These are phyloP conservation scores for Nicator chloris DNA, from an alignment of 2,113 vertebrate genomes.

Conservation along the genomic window DNA sequence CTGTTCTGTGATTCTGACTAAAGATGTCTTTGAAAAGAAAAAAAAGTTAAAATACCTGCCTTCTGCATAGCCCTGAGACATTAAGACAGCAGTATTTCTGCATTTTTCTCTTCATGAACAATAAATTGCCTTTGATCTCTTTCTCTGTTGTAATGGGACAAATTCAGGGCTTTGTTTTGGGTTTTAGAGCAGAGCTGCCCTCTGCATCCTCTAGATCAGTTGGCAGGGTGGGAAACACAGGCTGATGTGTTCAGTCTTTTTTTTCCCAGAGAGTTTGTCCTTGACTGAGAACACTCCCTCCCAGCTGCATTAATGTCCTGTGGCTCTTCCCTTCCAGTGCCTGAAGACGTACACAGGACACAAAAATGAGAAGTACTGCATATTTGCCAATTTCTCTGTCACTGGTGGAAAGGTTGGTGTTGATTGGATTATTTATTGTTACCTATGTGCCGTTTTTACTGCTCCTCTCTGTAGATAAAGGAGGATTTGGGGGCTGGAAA, in stretches of 20 bases:
- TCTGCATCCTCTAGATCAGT: neutral
- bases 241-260: neutral
- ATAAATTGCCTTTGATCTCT: neutral
- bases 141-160: neutral
- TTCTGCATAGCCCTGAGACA: neutral
- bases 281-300: neutral
- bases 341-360: constrained; percentile 98
- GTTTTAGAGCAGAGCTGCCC: neutral
- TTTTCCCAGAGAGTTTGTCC: neutral
- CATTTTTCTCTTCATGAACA: neutral
- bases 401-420: constrained; percentile 89
- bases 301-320: neutral
- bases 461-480: neutral
- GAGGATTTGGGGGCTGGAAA: neutral
- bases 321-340: constrained; percentile 77
- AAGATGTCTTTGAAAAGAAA: neutral
- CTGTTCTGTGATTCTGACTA: neutral
- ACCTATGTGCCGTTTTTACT: neutral
- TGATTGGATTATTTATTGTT: neutral
- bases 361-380: constrained; percentile 99
- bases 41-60: rapidly evolving
- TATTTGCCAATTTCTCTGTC: constrained; percentile 98
- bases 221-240: neutral
- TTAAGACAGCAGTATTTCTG: neutral
- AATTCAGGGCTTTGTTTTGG: neutral